These are phyloP conservation scores for Diachrysia chrysitis DNA, from an alignment of 2,888 invertebrate species.

Conservation along the genomic window DNA sequence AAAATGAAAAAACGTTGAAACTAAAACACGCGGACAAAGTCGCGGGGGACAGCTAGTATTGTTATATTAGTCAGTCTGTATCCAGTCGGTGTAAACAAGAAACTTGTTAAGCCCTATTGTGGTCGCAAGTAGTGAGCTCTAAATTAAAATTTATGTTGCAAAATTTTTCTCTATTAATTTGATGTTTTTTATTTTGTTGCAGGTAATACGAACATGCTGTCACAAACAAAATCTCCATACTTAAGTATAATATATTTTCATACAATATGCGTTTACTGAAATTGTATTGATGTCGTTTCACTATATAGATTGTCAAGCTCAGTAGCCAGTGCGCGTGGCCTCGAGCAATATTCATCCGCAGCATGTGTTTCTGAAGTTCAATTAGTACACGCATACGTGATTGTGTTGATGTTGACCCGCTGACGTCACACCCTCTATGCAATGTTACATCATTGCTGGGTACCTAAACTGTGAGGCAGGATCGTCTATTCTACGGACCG, in stretches of 20 bases:
- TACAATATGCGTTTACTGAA: not conserved
- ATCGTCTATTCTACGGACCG: not conserved
- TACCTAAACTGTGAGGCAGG: not conserved
- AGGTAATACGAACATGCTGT: constrained; percentile 35
- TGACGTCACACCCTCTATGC: constrained; percentile 2
- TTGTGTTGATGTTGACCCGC: constrained; percentile 11
- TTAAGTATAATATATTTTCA: not conserved
- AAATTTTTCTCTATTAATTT: not conserved
- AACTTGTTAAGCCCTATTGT: too few species aligned
- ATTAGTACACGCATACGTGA: constrained; percentile 19
- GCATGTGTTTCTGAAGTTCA: constrained; percentile 31
- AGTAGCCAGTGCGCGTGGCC: constrained; percentile 15
- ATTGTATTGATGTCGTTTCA: not conserved
- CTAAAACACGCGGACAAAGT: too few species aligned
- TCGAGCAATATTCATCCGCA: constrained; percentile 38
- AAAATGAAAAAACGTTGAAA: too few species aligned
- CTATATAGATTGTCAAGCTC: constrained; percentile 38
- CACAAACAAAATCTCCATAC: not conserved
- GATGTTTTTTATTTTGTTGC: constrained; percentile 36
- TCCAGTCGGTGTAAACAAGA: too few species aligned
- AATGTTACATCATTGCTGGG: not conserved
- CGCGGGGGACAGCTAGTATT: too few species aligned
- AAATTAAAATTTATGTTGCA: not conserved
- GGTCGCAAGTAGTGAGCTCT: not conserved
- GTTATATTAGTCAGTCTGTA: too few species aligned